Percentiles rank a stretch among this genome's conserved stretches.
phyloP scores from a whole-genome alignment of 64 coral and sea anemone species.

The Dendronephthya gigantea region DNA sequence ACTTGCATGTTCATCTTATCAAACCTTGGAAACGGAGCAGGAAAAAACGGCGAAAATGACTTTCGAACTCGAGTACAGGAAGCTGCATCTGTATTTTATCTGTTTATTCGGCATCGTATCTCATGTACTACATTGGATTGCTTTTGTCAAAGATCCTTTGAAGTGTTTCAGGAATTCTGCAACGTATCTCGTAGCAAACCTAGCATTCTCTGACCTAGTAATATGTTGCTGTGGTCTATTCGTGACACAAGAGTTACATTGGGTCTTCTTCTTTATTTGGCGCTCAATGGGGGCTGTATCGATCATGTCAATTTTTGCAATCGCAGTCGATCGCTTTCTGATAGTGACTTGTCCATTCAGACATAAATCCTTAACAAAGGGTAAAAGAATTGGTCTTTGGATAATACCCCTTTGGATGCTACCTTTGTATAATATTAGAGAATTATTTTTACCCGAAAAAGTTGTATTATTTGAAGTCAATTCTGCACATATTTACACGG shows the following conservation, averaged over 20 bases:
- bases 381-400: background rate
- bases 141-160: background rate
- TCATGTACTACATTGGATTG: background rate
- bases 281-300: too few species aligned
- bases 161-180: background rate
- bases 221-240: too few species aligned
- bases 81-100: background rate
- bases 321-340: background rate
- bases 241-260: too few species aligned
- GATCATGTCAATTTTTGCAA: background rate
- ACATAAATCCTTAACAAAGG: background rate
- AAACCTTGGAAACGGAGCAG: too few species aligned
- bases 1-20: too few species aligned
- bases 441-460: too few species aligned
- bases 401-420: background rate
- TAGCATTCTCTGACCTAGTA: too few species aligned
- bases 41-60: too few species aligned
- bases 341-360: background rate
- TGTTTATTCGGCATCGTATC: background rate
- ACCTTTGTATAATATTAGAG: background rate
- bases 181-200: background rate
- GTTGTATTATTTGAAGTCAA: background rate
- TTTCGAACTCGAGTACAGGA: too few species aligned
- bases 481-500: background rate
- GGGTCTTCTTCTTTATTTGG: too few species aligned